Evolutionary conservation across 1,140 invertebrate genomes (phyloP).

Genomic region (Philopotamus ludificatus): DNA sequence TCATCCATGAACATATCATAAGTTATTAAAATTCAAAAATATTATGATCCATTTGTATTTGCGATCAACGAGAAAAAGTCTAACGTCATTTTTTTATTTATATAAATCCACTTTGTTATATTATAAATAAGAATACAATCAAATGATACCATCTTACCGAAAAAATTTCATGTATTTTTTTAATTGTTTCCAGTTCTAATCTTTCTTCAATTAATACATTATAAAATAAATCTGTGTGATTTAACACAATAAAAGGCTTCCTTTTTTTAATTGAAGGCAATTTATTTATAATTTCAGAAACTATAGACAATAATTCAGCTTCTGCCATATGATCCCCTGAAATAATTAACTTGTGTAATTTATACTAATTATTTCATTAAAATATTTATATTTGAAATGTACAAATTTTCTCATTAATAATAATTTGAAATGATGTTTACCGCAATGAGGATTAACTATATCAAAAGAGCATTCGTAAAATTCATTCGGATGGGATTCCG

Average conservation of each 20-base stretch:
- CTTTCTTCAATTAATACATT: slow-evolving; percentile 79
- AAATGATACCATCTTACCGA: slow-evolving; percentile 59
- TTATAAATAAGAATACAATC: too few species aligned
- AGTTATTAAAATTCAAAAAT: too few species aligned
- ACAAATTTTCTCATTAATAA: too few species aligned
- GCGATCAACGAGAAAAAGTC: too few species aligned
- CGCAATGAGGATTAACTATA: slow-evolving; percentile 81
- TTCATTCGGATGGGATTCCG: slow-evolving; percentile 85
- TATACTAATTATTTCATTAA: too few species aligned
- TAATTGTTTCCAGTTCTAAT: slow-evolving; percentile 71
- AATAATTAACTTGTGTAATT: too few species aligned
- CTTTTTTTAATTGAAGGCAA: slow-evolving; percentile 66
- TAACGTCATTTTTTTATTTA: too few species aligned
- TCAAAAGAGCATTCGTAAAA: slow-evolving; percentile 91
- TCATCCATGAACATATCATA: too few species aligned
- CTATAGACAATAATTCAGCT: slow-evolving; percentile 79
- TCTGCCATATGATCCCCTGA: slow-evolving; percentile 73
- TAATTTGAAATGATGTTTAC: too few species aligned
- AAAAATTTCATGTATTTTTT: slow-evolving; percentile 64
- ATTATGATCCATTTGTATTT: too few species aligned
- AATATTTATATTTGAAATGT: too few species aligned
- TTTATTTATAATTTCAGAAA: slow-evolving; percentile 74
- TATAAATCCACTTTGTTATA: too few species aligned
- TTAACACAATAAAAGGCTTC: slow-evolving; percentile 76
- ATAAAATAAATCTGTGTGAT: slow-evolving; percentile 78